Base-by-base conservation (phyloP, 92 coral and sea anemone genomes). In the Palythoa grandiflora region DNA sequence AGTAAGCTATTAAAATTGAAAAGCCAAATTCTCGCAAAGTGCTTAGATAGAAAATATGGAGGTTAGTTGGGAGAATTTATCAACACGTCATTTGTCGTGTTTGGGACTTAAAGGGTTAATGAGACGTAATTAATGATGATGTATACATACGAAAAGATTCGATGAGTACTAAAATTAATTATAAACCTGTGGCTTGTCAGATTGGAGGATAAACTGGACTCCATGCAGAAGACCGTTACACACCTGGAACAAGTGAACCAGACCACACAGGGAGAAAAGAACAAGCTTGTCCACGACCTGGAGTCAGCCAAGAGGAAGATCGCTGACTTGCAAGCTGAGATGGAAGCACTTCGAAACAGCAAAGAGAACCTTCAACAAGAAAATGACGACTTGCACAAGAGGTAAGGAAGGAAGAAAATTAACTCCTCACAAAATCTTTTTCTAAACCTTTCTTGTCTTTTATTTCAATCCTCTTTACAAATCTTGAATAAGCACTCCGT, bases 281-380 rank as follows among this genome's bases (percentile, higher is more conserved):
- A 85, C 89, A 96, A 89, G 87, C 90, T 94, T 14, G 89, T 85
- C 77, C 94, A 89, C 72, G 98, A 95, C 71, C 92, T 95, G 35
- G 99, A 97, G 73, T 75, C 94, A 1, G 92, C 97, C 78, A 95
- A 93, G 91, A 92, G 98, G 59, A 91, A 92, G 93, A 88, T 87
- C 74, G 91, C 84, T 83, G 99, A 97, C 71, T 84, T 96, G 40
- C 92, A 91, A 75, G 96, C 98, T 15, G 99, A 97, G 86, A 89
- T 97, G 39, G 99, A 97, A 38, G 93, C 91, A 57, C 92, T 94
- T 8, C 89, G 92, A 78, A 93, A 91, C 38, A 95, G 92, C 75
- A 97, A 95, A 84, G 99, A 97, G 16, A 88, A 89, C 83, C 89
- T 97, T 16, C 98, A 95, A 75, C 80, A 80, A 37, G 98, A 97